Conservation (phyloP, 2,888 invertebrate species). For the Syrphus vitripennis region DNA sequence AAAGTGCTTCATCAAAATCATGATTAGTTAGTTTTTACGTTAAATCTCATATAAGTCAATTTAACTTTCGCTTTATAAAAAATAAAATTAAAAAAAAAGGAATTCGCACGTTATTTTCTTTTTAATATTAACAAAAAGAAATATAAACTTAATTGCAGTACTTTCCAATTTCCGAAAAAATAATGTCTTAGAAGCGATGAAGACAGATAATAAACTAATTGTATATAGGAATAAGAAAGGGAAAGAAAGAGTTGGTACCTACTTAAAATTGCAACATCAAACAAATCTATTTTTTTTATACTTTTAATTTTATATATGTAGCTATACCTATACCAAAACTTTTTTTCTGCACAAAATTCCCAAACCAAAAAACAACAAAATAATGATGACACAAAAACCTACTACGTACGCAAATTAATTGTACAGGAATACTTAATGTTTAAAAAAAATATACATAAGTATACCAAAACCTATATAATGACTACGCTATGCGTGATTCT, state of each 20-base stretch:
- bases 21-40: no score
- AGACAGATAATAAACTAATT: not conserved
- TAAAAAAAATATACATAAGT: not conserved
- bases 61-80: no score
- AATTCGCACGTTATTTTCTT: constrained; percentile 42
- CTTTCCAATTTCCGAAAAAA: constrained; percentile 37
- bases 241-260: not conserved
- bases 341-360: constrained; percentile 49
- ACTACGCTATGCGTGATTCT: not conserved
- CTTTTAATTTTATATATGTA: not conserved
- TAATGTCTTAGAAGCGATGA: not conserved
- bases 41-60: no score
- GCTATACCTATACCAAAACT: not conserved
- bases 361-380: constrained; percentile 54
- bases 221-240: not conserved
- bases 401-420: constrained; percentile 55
- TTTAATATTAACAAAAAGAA: constrained; percentile 4
- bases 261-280: constrained; percentile 24
- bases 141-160: constrained; percentile 23
- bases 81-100: no score
- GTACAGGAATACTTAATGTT: not conserved
- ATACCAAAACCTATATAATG: not conserved
- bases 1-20: no score
- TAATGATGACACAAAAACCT: constrained; percentile 70
- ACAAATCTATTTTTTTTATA: constrained; percentile 25